Evolutionary conservation across 2,113 vertebrate species (phyloP).

Genomic region (Hoplias malabaricus): DNA sequence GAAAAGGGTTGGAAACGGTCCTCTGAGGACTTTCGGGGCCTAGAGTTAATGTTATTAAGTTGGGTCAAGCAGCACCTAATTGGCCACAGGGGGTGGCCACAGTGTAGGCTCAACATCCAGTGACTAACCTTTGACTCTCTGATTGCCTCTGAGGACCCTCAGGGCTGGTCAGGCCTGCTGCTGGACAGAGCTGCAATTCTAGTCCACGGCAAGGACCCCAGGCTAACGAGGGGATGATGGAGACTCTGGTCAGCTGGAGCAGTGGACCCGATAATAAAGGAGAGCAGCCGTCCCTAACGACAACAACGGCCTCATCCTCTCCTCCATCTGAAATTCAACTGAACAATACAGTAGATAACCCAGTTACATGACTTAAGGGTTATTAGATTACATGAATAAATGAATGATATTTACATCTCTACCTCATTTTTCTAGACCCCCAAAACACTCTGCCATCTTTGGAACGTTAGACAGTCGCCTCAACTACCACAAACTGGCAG

Average conservation of each 20-base stretch:
- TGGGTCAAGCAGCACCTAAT: slow-evolving; percentile 68
- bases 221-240: slow-evolving; percentile 65
- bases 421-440: too few species aligned
- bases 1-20: slow-evolving; percentile 48
- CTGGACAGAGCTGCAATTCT: slow-evolving; percentile 68
- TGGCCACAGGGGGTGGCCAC: slow-evolving; percentile 62
- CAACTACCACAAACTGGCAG: too few species aligned
- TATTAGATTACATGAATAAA: too few species aligned
- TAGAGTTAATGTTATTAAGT: slow-evolving; percentile 57
- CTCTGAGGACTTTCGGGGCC: slow-evolving; percentile 42
- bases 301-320: not conserved
- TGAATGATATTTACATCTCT: too few species aligned
- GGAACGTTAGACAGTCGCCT: too few species aligned
- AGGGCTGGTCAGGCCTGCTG: slow-evolving; percentile 65
- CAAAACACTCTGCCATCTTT: too few species aligned
- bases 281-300: not conserved
- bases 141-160: slow-evolving; percentile 72
- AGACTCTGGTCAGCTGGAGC: slow-evolving; percentile 5
- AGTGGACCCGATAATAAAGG: slow-evolving; percentile 8
- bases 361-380: too few species aligned
- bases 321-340: not conserved
- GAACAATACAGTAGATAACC: too few species aligned
- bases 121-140: slow-evolving; percentile 75
- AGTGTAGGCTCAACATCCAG: slow-evolving; percentile 52
- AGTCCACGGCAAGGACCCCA: slow-evolving; percentile 58